Evolutionary conservation across 2,888 invertebrate genomes (phyloP), one percentile per base, ranked within the genome.

Genomic region (Ypsolopha sequella): DNA sequence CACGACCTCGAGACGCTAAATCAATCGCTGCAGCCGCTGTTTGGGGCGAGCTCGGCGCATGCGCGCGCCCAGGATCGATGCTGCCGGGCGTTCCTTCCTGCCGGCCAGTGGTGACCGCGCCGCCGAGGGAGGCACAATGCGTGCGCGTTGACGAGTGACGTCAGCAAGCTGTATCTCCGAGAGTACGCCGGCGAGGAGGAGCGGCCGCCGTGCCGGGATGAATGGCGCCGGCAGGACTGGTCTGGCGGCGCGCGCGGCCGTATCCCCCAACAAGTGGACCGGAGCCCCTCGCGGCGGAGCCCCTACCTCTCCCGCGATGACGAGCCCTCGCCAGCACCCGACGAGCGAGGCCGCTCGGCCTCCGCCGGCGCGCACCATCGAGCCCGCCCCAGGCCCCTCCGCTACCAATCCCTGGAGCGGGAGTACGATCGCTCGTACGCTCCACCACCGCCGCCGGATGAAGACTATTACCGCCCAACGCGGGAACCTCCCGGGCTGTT

Each of bases 221-320:
- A 87, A 58, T 87, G 88, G 72, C 86, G 89, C 60, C 87, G 86
- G 66, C 78, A 80, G 66, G 82, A 87, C 58, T 85, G 87, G 78
- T 59, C 75, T 65, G 75, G 64, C 58, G 50, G 54, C 60, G 54
- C 78, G 91, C 87, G 92, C 91, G 80, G 88, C 60, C 79, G 84
- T 89, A 71, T 95, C 87, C 95, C 95, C 76, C 95, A 94, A 78
- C 95, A 94, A 78, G 95, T 95, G 80, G 95, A 95, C 91, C 92
- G 95, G 78, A 94, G 94, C 81, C 95, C 95, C 78, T 93, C 94
- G 70, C 90, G 95, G 76, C 94, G 94, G 88, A 91, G 92, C 79
- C 91, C 91, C 73, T 91, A 92, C 87, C 91, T 91, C 77, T 89
- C 91, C 75, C 88, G 91, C 78, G 91, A 92, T 86, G 95, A 95